These are phyloP conservation scores for Anolis sagrei DNA, from an alignment of 2,113 vertebrate species.

Conservation along the genomic window DNA sequence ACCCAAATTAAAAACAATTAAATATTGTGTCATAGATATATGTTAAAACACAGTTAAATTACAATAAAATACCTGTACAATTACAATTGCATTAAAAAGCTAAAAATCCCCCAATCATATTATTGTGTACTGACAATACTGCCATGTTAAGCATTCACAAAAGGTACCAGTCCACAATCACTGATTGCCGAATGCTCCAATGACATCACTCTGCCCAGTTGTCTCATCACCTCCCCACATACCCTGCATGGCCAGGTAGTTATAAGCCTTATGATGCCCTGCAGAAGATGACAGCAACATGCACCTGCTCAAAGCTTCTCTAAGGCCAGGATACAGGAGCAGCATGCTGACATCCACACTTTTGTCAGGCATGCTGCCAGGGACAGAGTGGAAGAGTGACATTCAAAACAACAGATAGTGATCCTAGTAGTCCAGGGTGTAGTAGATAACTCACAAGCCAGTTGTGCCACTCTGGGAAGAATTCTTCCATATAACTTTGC, in stretches of 20 bases:
- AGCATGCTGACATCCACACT: background rate
- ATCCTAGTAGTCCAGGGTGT: background rate
- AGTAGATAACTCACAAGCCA: background rate
- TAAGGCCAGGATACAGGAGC: background rate
- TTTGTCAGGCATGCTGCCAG: background rate
- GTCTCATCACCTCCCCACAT: background rate
- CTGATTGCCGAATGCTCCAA: background rate
- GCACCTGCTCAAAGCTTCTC: background rate
- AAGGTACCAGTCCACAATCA: background rate
- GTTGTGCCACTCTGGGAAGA: background rate
- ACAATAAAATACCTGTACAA: no score
- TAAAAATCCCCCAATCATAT: background rate
- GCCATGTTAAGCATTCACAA: background rate
- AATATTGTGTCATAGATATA: no score
- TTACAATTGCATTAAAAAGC: no score
- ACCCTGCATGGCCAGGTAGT: background rate
- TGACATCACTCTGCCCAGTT: background rate
- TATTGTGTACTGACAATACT: background rate
- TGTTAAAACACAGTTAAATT: no score
- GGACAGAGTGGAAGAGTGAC: background rate
- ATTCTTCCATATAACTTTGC: background rate
- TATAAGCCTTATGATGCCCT: background rate
- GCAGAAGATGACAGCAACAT: background rate
- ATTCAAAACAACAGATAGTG: background rate
- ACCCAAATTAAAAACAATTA: no score